These are phyloP conservation scores for Acanthisitta chloris DNA, from an alignment of 2,113 vertebrate species.

Conservation along the genomic window DNA sequence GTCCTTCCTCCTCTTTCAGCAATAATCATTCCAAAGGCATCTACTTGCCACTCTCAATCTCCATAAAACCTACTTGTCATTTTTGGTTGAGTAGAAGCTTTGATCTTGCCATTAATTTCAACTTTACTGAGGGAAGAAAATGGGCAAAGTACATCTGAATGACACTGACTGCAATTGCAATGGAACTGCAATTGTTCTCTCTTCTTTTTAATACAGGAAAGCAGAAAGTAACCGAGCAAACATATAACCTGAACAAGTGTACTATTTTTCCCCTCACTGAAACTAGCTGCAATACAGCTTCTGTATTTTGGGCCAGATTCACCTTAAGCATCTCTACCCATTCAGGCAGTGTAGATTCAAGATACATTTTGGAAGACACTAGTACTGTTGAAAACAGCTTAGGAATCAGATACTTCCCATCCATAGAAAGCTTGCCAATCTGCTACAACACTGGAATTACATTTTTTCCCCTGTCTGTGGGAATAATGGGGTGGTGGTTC, in stretches of 20 bases:
- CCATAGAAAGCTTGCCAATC: neutral
- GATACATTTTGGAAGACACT: neutral
- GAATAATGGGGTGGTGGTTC: neutral
- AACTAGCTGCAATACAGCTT: neutral
- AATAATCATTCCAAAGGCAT: neutral
- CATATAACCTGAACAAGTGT: neutral
- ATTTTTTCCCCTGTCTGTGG: neutral
- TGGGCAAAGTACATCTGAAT: neutral
- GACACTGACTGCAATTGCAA: neutral
- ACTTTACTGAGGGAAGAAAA: neutral
- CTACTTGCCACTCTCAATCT: neutral
- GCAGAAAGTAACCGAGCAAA: neutral
- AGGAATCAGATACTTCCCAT: neutral
- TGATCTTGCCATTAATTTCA: neutral
- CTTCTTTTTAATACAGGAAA: neutral
- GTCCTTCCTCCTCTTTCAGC: neutral
- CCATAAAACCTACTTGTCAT: neutral
- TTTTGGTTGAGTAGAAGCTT: neutral
- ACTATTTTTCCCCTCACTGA: neutral
- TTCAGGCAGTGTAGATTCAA: neutral
- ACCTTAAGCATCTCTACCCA: neutral
- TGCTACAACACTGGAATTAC: neutral
- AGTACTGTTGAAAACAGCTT: neutral
- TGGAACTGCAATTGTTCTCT: neutral
- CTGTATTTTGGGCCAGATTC: neutral